These are phyloP conservation scores for Ptychobarbus kaznakovi DNA, from an alignment of 2,797 vertebrate genomes.

Conservation along the genomic window DNA sequence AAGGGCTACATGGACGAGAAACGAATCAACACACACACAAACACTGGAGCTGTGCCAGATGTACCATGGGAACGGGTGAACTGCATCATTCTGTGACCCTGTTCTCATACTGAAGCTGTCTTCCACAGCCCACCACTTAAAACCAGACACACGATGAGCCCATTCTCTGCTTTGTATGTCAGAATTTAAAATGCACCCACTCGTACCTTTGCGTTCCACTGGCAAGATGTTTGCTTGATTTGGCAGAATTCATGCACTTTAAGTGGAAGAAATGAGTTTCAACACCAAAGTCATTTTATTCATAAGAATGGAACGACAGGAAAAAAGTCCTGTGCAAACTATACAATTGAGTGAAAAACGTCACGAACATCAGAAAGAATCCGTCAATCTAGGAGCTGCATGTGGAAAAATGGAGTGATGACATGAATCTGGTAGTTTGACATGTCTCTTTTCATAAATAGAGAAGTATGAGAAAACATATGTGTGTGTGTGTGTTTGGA, in stretches of 20 bases:
- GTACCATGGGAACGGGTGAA: slow-evolving; percentile 66
- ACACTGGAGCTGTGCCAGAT: slow-evolving; percentile 59
- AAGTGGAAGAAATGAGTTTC: background rate
- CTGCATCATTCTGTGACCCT: slow-evolving; percentile 48
- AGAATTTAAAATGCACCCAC: background rate
- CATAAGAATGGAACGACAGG: background rate
- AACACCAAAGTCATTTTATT: slow-evolving; percentile 3
- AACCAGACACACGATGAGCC: slow-evolving; percentile 10
- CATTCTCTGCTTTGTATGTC: background rate
- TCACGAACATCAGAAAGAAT: slow-evolving; percentile 1
- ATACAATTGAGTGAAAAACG: background rate
- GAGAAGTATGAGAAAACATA: slow-evolving; percentile 18
- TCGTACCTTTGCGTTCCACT: background rate
- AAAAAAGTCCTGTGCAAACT: slow-evolving; percentile 12
- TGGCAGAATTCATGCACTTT: background rate
- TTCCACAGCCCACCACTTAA: background rate
- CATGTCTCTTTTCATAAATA: slow-evolving; percentile 11
- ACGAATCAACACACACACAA: slow-evolving; percentile 36
- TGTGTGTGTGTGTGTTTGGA: background rate
- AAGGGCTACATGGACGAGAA: slow-evolving; percentile 11
- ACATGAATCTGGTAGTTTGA: background rate
- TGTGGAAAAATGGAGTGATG: slow-evolving; percentile 2
- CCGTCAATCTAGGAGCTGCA: background rate
- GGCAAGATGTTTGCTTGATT: background rate
- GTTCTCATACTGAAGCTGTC: slow-evolving; percentile 58